Conservation (phyloP, 2,797 vertebrate species). For the Pangasius mekongensis region DNA sequence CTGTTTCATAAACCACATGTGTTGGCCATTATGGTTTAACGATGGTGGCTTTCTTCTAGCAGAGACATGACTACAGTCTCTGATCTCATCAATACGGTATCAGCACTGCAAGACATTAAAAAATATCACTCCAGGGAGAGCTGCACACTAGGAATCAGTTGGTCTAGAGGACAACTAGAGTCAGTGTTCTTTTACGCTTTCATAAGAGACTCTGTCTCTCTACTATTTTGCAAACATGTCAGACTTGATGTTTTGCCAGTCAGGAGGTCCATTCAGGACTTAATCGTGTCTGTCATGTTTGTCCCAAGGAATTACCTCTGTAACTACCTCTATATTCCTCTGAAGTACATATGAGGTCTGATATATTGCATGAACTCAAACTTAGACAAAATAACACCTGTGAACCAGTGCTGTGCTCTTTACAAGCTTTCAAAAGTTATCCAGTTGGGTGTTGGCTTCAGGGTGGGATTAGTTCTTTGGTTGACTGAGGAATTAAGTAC, state of each 20-base stretch:
- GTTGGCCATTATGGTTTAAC: slow-evolving; percentile 60
- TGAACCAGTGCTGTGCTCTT: slow-evolving; percentile 28
- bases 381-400: slow-evolving; percentile 30
- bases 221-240: slow-evolving; percentile 14
- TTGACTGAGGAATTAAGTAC: neutral
- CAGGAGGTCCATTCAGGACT: neutral
- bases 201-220: neutral
- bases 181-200: slow-evolving; percentile 20
- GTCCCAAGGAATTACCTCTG: slow-evolving; percentile 22
- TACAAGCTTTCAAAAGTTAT: slow-evolving; percentile 3
- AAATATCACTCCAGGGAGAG: slow-evolving; percentile 25
- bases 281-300: slow-evolving; percentile 28
- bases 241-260: slow-evolving; percentile 21
- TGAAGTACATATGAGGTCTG: slow-evolving; percentile 9
- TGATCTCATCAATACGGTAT: slow-evolving; percentile 56
- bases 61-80: slow-evolving; percentile 32
- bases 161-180: neutral
- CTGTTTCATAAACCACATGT: slow-evolving; percentile 57
- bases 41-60: slow-evolving; percentile 44
- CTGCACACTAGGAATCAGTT: neutral
- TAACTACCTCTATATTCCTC: slow-evolving; percentile 2
- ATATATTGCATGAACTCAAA: slow-evolving; percentile 5
- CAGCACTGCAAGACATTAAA: slow-evolving; percentile 40
- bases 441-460: neutral
- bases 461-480: neutral